Base-by-base conservation (phyloP, 2,113 vertebrate species). In the Dasyornis broadbenti region DNA sequence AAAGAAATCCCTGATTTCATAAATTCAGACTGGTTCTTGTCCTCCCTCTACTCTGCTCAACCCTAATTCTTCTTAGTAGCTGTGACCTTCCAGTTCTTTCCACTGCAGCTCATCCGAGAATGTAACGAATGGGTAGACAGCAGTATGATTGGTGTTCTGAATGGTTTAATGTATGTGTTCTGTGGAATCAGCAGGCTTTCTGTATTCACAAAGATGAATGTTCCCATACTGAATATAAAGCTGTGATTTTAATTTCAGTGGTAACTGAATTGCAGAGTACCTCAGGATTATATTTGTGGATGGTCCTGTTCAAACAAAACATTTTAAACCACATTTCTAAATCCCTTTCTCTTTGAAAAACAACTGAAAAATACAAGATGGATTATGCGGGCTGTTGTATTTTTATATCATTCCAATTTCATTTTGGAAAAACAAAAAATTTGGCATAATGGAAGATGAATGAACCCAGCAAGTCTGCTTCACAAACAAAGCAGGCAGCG, bases 341-440 rank as follows among this genome's bases (percentile, higher is more conserved):
- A 86, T 86, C 13, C 28, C 14, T 86, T 92, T 9, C 7, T 76
- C 53, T 64, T 89, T 45, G 60, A 85, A 94, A 91, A 92, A 85
- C 27, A 91, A 27, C 61, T 0, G 0, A 82, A 94, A 84, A 94
- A 64, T 65, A 53, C 88, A 88, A 87, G 85, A 76, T 87, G 61
- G 45, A 53, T 94, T 94, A 61, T 79, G n/a, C 1, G 0, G 54
- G 26, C 47, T 91, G 83, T 81, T 91, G n/a, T 77, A 71, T 92
- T 93, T 96, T 94, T 93, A 22, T 57, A 16, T 78, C 49, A 68
- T 81, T 95, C 69, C 52, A 89, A 30, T 91, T 92, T 65, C 5
- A 9, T 87, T 89, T 86, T 92, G 79, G 66, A 92, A 92, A 90
- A 94, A 63, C 57, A 87, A 75, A 90, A 85, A 82, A 37, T 6